phyloP scores from a whole-genome alignment of 1,140 invertebrate species.

The Euwallacea fornicatus region DNA sequence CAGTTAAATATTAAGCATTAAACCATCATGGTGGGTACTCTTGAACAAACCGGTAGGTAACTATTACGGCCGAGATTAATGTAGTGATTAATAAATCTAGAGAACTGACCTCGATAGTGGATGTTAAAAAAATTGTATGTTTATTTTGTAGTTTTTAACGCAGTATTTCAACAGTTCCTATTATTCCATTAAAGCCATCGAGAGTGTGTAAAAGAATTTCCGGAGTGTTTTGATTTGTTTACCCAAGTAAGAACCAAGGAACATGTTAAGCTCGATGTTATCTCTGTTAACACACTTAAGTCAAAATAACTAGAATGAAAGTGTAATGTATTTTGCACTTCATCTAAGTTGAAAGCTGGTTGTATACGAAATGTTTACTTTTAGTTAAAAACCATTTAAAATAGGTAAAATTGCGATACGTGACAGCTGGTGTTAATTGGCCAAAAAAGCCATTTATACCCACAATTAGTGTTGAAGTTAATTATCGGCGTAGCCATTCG shows the following conservation, averaged over 20 bases:
- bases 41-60: conserved; percentile 3
- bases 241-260: no score
- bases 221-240: no score
- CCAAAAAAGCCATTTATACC: neutral
- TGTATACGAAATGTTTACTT: conserved; percentile 1
- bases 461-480: neutral
- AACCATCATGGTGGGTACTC: neutral
- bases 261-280: no score
- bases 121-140: no score
- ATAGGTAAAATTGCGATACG: neutral
- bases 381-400: neutral
- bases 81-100: neutral
- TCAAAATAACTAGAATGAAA: conserved; percentile 1
- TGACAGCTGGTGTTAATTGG: neutral
- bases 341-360: neutral
- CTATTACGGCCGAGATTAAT: neutral
- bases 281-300: neutral
- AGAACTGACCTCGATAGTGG: no score
- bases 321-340: neutral
- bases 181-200: no score
- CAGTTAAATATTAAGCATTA: no score
- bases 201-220: no score
- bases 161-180: no score
- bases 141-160: no score
- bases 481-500: neutral